Evolutionary conservation across 2,797 vertebrate genomes (phyloP).

Genomic region (Hydrophis major): DNA sequence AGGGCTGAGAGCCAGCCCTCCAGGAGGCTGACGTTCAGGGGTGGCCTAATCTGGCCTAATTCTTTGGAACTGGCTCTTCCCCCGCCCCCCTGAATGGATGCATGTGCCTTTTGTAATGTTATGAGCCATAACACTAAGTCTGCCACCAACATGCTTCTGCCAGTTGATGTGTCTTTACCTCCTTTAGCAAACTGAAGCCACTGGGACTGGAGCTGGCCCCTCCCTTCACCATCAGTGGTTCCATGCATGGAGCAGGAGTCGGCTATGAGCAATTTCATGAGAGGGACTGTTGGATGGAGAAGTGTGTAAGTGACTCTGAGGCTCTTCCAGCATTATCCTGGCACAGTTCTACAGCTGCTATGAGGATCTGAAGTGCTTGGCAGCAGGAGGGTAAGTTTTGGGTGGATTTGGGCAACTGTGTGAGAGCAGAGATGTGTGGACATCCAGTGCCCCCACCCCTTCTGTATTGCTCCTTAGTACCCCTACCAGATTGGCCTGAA

Average conservation of each 20-base stretch:
- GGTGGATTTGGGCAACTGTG: not conserved
- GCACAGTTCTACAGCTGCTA: not conserved
- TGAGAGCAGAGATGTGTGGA: not conserved
- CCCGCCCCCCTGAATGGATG: no score
- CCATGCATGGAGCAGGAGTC: not conserved
- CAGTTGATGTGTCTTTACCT: not conserved
- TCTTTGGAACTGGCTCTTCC: not conserved
- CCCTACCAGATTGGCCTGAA: not conserved
- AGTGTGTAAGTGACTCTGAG: not conserved
- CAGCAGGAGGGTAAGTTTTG: not conserved
- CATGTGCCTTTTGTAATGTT: not conserved
- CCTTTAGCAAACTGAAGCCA: constrained; percentile 55
- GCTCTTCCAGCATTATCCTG: not conserved
- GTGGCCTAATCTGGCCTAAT: not conserved
- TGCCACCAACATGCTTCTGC: not conserved
- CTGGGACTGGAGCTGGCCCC: constrained; percentile 64
- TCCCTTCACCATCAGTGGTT: constrained; percentile 73
- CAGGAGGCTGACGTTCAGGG: not conserved
- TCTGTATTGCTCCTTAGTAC: not conserved
- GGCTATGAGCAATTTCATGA: constrained; percentile 58
- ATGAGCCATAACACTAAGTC: no score
- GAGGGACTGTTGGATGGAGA: constrained; percentile 13
- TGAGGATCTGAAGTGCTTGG: no score
- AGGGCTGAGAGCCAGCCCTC: not conserved
- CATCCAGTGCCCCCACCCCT: not conserved